These are phyloP conservation scores for Epistrophe eligans DNA, from an alignment of 2,888 invertebrate species.

Conservation along the genomic window DNA sequence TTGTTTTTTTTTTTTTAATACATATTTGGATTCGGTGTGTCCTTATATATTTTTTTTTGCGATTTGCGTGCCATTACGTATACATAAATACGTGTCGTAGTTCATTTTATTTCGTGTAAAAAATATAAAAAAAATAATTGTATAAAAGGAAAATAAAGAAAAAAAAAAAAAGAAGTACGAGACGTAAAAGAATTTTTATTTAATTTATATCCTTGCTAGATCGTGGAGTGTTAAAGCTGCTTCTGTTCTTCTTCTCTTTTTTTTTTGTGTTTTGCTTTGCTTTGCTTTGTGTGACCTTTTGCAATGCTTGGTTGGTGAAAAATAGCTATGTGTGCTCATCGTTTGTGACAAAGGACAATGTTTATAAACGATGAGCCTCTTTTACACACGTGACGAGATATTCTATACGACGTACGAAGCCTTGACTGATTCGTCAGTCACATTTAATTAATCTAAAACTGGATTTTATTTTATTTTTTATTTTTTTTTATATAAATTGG, in stretches of 20 bases:
- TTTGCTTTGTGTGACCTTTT: conserved; percentile 52
- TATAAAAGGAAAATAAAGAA: conserved; percentile 7
- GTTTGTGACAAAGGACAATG: conserved; percentile 67
- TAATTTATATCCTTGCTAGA: conserved; percentile 63
- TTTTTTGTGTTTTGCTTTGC: neutral
- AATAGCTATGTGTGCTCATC: conserved; percentile 57
- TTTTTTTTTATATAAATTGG: conserved; percentile 23
- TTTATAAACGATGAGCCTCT: conserved; percentile 57
- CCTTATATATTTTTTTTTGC: conserved; percentile 26
- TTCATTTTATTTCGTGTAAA: conserved; percentile 45
- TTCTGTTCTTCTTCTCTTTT: neutral
- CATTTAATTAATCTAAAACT: conserved; percentile 28
- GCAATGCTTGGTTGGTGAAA: conserved; percentile 45
- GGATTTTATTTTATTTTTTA: neutral
- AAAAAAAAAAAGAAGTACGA: conserved; percentile 21
- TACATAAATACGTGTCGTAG: conserved; percentile 33
- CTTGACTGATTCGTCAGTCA: conserved; percentile 63
- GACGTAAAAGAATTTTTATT: conserved; percentile 60
- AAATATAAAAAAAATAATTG: conserved; percentile 21
- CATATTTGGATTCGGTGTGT: conserved; percentile 22
- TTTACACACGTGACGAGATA: conserved; percentile 56
- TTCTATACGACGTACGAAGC: conserved; percentile 2
- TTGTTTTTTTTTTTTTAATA: neutral
- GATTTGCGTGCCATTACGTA: conserved; percentile 55
- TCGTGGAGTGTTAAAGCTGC: conserved; percentile 54